phyloP scores from a whole-genome alignment of 2,888 invertebrate genomes.

The Stenolophus ochropezus region DNA sequence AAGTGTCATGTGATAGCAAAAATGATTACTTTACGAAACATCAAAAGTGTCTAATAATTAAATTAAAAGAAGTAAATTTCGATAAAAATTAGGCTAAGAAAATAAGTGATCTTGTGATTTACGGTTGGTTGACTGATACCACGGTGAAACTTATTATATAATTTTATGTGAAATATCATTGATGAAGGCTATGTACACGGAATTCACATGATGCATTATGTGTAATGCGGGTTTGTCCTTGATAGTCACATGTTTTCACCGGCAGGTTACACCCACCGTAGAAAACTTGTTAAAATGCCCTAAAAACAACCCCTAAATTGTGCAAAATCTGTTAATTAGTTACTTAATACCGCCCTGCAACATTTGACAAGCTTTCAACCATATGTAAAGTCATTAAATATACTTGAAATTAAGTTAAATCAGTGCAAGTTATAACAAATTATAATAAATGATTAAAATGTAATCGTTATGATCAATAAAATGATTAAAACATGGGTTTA shows the following conservation, averaged over 20 bases:
- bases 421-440: conserved; percentile 6
- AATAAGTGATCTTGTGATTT: conserved; percentile 32
- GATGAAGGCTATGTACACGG: conserved; percentile 58
- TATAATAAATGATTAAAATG: background rate
- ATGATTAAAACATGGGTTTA: conserved; percentile 35
- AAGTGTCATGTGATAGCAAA: conserved; percentile 3
- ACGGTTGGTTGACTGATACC: conserved; percentile 28
- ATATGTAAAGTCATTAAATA: background rate
- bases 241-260: conserved; percentile 70
- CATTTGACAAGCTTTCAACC: background rate
- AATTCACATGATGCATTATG: conserved; percentile 55
- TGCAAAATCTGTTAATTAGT: background rate
- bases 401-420: background rate
- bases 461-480: conserved; percentile 9
- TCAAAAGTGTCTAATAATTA: background rate
- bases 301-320: conserved; percentile 36
- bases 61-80: background rate
- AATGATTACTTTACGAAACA: background rate
- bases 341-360: background rate
- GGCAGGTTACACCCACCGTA: conserved; percentile 68
- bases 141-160: conserved; percentile 56
- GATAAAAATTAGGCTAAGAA: background rate
- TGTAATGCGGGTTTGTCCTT: conserved; percentile 65
- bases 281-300: conserved; percentile 10
- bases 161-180: conserved; percentile 53